Conservation (phyloP, 2,113 vertebrate genomes). For the Xiphorhynchus elegans region DNA sequence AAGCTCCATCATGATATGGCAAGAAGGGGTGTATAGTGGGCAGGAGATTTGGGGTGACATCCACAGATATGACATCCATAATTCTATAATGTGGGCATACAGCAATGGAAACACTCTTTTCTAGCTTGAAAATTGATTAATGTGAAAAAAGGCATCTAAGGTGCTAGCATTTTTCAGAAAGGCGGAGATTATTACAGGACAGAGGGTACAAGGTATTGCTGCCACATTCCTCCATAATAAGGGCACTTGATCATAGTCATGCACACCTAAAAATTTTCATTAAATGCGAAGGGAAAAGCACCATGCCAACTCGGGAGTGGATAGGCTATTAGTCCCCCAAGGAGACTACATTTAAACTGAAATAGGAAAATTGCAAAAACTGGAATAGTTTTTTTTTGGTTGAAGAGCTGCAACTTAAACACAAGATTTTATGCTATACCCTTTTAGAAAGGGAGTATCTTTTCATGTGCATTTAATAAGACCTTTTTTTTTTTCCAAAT, state of each 20-base stretch:
- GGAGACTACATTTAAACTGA: background rate
- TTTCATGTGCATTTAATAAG: constrained; percentile 56
- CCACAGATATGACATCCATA: background rate
- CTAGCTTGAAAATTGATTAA: background rate
- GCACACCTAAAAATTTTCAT: background rate
- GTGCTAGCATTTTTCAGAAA: background rate
- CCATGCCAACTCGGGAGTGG: background rate
- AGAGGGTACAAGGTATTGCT: background rate
- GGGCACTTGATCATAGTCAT: background rate
- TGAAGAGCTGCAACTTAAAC: background rate
- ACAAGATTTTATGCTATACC: background rate
- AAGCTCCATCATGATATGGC: fast-evolving
- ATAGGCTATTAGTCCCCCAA: background rate
- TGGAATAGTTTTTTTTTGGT: background rate
- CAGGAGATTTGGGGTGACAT: background rate
- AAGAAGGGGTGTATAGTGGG: background rate
- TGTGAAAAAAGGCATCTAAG: background rate
- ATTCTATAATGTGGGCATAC: background rate
- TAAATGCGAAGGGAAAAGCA: background rate
- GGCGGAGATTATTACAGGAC: background rate
- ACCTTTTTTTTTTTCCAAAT: background rate
- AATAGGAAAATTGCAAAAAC: background rate
- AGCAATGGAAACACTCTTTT: fast-evolving
- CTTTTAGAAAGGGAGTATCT: constrained; percentile 11
- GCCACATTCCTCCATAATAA: background rate